A percentile compares a stretch with the other conserved stretches of the same genome.
Evolutionary conservation across 2,888 invertebrate species (phyloP).

Genomic region (Taphrorychus bicolor): DNA sequence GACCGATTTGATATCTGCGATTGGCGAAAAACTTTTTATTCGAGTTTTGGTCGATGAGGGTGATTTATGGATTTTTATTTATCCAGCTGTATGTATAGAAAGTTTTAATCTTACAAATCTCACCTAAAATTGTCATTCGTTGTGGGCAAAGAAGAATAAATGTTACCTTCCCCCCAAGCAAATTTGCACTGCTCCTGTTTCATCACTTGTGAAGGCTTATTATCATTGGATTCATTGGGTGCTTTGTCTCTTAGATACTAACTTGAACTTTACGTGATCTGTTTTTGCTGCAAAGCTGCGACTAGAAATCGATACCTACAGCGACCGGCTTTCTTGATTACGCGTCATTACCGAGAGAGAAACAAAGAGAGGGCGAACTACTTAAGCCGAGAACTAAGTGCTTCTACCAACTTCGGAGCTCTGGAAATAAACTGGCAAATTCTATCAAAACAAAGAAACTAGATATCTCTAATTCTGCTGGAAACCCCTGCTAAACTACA

Average conservation of each 20-base stretch:
- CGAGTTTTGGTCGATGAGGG: constrained; percentile 1
- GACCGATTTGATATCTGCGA: constrained; percentile 31
- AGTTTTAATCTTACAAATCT: constrained; percentile 1
- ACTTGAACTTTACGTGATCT: neutral
- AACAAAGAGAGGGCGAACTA: constrained; percentile 8
- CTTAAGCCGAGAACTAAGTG: constrained; percentile 31
- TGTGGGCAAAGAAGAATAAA: no score
- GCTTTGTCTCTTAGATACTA: constrained; percentile 16
- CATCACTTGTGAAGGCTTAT: neutral
- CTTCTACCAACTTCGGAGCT: constrained; percentile 30
- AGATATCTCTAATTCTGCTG: constrained; percentile 36
- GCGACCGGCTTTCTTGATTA: neutral
- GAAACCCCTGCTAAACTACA: constrained; percentile 21
- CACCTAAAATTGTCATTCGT: no score
- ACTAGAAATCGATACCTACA: neutral
- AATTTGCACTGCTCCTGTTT: no score
- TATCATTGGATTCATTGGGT: constrained; percentile 28
- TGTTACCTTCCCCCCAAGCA: no score
- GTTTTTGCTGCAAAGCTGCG: neutral
- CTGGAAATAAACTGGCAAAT: constrained; percentile 36
- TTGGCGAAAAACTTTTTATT: constrained; percentile 14
- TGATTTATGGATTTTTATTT: constrained; percentile 8
- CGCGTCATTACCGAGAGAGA: neutral
- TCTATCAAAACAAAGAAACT: constrained; percentile 37
- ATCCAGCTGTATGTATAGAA: neutral